Evolutionary conservation across 92 coral and sea anemone genomes (phyloP), one percentile per base, ranked within the genome.

Genomic region (Palythoa caribaeorum): DNA sequence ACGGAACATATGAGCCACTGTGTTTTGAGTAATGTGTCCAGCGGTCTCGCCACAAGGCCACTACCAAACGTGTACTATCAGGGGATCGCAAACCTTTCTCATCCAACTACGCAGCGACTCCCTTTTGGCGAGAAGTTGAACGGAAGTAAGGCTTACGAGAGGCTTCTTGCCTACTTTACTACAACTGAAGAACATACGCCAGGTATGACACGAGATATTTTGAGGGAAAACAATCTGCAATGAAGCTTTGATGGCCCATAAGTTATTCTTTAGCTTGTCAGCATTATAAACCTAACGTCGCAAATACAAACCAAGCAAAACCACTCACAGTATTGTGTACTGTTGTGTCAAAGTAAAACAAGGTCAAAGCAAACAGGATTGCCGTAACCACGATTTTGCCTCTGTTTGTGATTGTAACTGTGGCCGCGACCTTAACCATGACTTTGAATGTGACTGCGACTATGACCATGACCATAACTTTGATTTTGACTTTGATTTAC

Each of bases 41-140:
- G 99, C 90, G 99, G 99, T 19, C 93, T 93, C 10, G 96, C 93
- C 20, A 87, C 94, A 52, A 90, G 94, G 51, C 99, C 99, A 5
- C 78, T 96, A 11, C 66, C 88, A 20, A 91, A 89, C 53, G 98
- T 96, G 62, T 96, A 93, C 88, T 62, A 86, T 28, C 50, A 95
- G 20, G 96, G 96, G 6, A 78, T 83, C 40, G 89, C 94, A 7
- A 89, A 96, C 86, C 53, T 47, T 20, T 92, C 94, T 20, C 86
- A 88, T 57, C 93, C 95, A 6, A 92, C 99, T 55, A 95, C 94
- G 37, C 91, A 84, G 79, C 87, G 85, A 6, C 87, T 96, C 35
- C 98, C 98, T 17, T 88, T 88, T 5, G 98, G 98, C 48, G 96
- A 94, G 87, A 37, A 60, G 55, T 86, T 88, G 9, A 84, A 87